phyloP scores from a whole-genome alignment of 2,797 vertebrate genomes.

The Gallinago stenura region DNA sequence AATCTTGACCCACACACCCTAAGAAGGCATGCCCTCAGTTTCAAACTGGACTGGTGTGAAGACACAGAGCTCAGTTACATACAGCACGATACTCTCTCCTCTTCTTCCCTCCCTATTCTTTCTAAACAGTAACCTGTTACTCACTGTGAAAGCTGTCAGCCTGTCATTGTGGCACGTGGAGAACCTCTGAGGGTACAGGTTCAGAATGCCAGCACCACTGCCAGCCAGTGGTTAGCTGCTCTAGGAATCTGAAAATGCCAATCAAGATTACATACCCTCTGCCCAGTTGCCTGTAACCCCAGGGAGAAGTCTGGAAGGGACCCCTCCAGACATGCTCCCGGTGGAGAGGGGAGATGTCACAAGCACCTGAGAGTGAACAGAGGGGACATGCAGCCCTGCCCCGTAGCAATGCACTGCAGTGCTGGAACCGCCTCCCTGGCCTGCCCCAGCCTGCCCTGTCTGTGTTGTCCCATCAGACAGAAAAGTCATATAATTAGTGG shows the following conservation, averaged over 20 bases:
- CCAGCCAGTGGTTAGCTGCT: background rate
- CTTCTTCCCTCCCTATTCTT: background rate
- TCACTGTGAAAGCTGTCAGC: background rate
- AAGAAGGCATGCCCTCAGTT: background rate
- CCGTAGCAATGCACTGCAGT: too few relatives aligned
- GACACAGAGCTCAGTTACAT: background rate
- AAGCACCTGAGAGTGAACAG: background rate
- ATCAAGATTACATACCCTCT: background rate
- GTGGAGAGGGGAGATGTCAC: background rate
- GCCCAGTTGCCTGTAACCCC: background rate
- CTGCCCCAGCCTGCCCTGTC: background rate
- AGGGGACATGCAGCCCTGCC: background rate
- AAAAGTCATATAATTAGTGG: background rate
- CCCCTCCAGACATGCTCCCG: background rate
- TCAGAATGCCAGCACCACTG: background rate
- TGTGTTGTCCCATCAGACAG: too few relatives aligned
- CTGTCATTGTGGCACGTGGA: too few relatives aligned
- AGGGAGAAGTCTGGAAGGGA: background rate
- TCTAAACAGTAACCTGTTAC: background rate
- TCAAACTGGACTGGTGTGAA: background rate
- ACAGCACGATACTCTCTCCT: background rate
- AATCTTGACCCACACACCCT: background rate
- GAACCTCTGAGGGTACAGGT: background rate
- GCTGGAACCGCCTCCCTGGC: background rate
- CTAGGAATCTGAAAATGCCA: background rate